Conservation (phyloP, 2,797 vertebrate genomes). For the Heterohyrax brucei region DNA sequence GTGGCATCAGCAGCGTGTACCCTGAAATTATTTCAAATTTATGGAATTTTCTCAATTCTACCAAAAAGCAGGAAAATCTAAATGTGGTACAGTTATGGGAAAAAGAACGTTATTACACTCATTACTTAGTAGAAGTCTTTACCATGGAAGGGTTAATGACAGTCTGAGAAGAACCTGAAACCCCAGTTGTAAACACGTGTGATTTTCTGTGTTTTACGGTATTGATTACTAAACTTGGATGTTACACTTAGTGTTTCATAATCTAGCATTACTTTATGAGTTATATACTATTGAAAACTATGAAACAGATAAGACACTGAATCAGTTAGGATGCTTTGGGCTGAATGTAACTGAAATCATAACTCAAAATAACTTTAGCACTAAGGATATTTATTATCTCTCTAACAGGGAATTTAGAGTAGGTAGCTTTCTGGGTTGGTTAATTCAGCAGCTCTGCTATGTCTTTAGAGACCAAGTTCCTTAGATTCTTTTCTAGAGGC, state of each 20-base stretch:
- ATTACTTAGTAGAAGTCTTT: not conserved
- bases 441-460: not conserved
- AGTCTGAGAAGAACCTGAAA: conserved; percentile 32
- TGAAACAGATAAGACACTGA: conserved; percentile 5
- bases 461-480: not conserved
- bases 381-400: conserved; percentile 28
- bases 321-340: conserved; percentile 12
- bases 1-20: not conserved
- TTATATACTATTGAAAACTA: conserved; percentile 60
- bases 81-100: not conserved
- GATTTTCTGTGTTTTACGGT: not conserved
- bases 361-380: conserved; percentile 55
- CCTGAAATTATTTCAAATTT: not conserved
- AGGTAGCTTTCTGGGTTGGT: not conserved
- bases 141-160: not conserved
- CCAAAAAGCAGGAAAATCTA: not conserved
- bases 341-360: conserved; percentile 49
- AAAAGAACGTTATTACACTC: not conserved
- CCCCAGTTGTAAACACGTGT: not conserved
- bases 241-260: conserved; percentile 2
- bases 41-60: not conserved
- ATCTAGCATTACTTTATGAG: conserved; percentile 18
- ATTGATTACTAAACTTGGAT: conserved; percentile 1
- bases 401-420: not conserved
- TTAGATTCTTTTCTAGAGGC: conserved; percentile 12